Conservation (phyloP, 1,140 invertebrate species). For the Tyrophagus putrescentiae region DNA sequence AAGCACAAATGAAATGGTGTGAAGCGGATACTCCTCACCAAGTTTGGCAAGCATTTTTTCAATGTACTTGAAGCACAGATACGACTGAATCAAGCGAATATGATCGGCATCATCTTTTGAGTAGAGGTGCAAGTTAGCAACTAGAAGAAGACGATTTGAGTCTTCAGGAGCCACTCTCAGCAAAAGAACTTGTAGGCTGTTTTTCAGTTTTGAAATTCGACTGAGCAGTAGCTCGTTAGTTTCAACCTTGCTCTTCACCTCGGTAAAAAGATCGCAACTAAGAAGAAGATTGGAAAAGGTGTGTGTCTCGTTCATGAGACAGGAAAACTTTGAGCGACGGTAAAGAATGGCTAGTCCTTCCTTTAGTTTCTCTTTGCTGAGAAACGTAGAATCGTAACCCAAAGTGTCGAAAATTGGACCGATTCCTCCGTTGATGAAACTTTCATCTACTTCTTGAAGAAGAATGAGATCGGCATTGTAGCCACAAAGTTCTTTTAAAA, state of each 20-base stretch:
- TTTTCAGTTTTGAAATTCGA: constrained; percentile 26
- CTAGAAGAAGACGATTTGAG: constrained; percentile 41
- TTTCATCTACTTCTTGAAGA: constrained; percentile 77
- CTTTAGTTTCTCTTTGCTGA: constrained; percentile 44
- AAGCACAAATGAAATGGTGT: constrained; percentile 47
- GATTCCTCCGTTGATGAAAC: constrained; percentile 58
- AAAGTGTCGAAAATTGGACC: constrained; percentile 41
- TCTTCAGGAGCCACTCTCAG: constrained; percentile 44
- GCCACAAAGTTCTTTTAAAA: constrained; percentile 64
- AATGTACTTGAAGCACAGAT: constrained; percentile 31
- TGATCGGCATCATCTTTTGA: constrained; percentile 76
- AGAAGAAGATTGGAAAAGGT: background rate
- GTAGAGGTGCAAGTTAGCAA: constrained; percentile 81
- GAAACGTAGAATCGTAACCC: constrained; percentile 37
- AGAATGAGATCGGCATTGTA: constrained; percentile 79
- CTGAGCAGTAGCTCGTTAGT: constrained; percentile 42
- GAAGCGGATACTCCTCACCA: constrained; percentile 39
- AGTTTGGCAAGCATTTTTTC: constrained; percentile 25
- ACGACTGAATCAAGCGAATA: constrained; percentile 53
- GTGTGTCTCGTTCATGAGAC: background rate
- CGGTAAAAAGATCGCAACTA: constrained; percentile 33
- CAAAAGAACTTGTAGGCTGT: constrained; percentile 27
- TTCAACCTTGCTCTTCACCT: constrained; percentile 45
- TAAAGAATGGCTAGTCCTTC: constrained; percentile 45
- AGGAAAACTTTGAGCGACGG: constrained; percentile 33